A percentile compares a stretch with the other conserved stretches of the same genome.
These are phyloP conservation scores for Tapirus indicus DNA, from an alignment of 2,797 vertebrate species.

Conservation along the genomic window DNA sequence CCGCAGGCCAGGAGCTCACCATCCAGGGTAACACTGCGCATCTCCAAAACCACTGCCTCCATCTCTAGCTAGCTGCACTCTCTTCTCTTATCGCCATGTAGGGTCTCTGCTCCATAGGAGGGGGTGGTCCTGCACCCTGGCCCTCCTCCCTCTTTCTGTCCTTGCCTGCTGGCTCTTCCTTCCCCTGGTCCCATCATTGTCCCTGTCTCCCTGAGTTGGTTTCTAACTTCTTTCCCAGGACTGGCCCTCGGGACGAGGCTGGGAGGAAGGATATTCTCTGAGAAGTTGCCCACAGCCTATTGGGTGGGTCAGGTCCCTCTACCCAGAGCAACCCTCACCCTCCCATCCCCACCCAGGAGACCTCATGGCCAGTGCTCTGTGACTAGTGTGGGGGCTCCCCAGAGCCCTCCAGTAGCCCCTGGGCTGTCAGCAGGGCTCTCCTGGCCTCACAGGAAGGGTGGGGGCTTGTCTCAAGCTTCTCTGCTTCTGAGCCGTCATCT, in stretches of 20 bases:
- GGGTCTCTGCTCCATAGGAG: neutral
- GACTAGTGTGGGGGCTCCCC: neutral
- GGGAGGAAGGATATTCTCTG: neutral
- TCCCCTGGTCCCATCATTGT: conserved; percentile 57
- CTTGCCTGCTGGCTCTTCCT: conserved; percentile 27
- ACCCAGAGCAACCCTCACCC: neutral
- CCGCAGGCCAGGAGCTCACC: rapidly evolving
- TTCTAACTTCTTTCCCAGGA: neutral
- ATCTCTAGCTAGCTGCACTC: conserved; percentile 42
- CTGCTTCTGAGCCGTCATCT: conserved; percentile 63
- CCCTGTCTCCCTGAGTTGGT: conserved; percentile 18
- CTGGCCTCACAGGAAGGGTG: neutral
- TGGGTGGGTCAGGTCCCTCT: neutral
- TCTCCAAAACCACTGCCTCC: conserved; percentile 43
- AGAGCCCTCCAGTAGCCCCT: neutral
- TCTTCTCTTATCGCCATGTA: neutral
- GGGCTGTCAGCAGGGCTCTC: neutral
- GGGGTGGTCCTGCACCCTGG: neutral
- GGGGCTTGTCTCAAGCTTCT: conserved; percentile 3
- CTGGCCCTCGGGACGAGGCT: neutral
- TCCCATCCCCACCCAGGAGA: neutral
- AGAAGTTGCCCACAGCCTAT: neutral
- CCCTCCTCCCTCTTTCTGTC: conserved; percentile 3
- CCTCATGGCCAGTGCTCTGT: neutral
- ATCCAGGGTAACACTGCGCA: conserved; percentile 76